These are phyloP conservation scores for Syngnathus typhle DNA, from an alignment of 2,113 vertebrate genomes.

Conservation along the genomic window DNA sequence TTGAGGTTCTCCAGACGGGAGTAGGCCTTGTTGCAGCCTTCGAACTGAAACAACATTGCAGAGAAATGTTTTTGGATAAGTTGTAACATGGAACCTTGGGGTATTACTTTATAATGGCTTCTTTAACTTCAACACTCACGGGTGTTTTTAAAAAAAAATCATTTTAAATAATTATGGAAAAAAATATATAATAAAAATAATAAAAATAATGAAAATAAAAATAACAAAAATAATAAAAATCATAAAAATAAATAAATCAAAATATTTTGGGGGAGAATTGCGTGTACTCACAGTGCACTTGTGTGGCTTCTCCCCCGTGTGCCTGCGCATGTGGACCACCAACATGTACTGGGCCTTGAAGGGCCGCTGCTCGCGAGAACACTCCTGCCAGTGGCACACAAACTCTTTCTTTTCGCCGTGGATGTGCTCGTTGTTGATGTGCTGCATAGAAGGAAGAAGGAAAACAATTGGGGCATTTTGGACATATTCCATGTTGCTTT, in stretches of 20 bases:
- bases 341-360: conserved; percentile 99
- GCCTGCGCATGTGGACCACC: conserved; percentile 96
- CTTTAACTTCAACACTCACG: no score
- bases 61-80: background rate
- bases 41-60: conserved; percentile 75
- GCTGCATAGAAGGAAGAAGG: conserved; percentile 62
- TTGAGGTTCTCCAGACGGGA: conserved; percentile 97
- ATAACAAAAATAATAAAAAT: no score
- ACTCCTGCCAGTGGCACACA: conserved; percentile 94
- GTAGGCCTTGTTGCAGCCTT: conserved; percentile 97
- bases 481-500: background rate
- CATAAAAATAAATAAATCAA: no score
- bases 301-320: conserved; percentile 97
- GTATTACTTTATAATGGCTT: no score
- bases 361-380: conserved; percentile 90
- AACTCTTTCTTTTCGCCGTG: conserved; percentile 98
- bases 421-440: conserved; percentile 98
- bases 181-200: no score
- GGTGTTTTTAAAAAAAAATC: no score
- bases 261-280: background rate
- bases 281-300: conserved; percentile 90
- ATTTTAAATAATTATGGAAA: no score
- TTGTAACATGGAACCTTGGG: background rate
- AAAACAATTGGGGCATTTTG: background rate
- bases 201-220: no score